Evolutionary conservation across 2,888 invertebrate genomes (phyloP), one percentile per base, ranked within the genome.

Genomic region (Drosophila vallismaia): DNA sequence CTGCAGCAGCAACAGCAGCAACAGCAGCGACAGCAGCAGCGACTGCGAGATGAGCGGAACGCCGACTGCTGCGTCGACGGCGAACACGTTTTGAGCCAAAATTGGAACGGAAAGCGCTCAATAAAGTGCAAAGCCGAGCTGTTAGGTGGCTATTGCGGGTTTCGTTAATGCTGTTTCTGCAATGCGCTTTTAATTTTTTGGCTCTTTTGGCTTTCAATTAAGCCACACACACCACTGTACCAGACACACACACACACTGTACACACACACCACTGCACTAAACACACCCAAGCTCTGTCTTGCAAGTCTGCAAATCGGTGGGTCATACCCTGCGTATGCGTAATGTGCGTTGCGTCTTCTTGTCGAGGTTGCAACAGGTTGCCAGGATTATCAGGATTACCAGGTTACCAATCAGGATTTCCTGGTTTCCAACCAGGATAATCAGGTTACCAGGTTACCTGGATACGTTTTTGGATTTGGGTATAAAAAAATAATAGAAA

Each of bases 101-200:
- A 63, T 31, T n/a, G 29, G 19, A 42, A 50, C 26, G 53, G 62
- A 83, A 83, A 83, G 45, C 60, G 74, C 82, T 82, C 82, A 82
- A 85, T 76, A 78, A 79, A 74, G 64, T 82, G 83, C 83, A 83
- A 80, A 85, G 78, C 26, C 66, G 29, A 50, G 38, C 26, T 54
- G 68, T 73, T 74, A 74, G 69, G 68, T 70, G 50, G 49, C 12
- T 44, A 28, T 38, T 69, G 50, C 49, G 36, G 36, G 36, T 5
- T 36, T 60, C 36, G 31, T 29, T 68, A 42, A 28, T 63, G 56
- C 6, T 70, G 51, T 76, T 83, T 75, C 66, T 77, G 79, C 77
- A 84, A 81, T 84, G 69, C 77, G 66, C 73, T 75, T 84, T 81
- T 79, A 76, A 75, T 77, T 82, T 82, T 84, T 62, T 69, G 77